Percentiles rank a stretch among this genome's conserved stretches.
These are phyloP conservation scores for Montipora sp. DNA, from an alignment of 64 coral and sea anemone species.

Conservation along the genomic window DNA sequence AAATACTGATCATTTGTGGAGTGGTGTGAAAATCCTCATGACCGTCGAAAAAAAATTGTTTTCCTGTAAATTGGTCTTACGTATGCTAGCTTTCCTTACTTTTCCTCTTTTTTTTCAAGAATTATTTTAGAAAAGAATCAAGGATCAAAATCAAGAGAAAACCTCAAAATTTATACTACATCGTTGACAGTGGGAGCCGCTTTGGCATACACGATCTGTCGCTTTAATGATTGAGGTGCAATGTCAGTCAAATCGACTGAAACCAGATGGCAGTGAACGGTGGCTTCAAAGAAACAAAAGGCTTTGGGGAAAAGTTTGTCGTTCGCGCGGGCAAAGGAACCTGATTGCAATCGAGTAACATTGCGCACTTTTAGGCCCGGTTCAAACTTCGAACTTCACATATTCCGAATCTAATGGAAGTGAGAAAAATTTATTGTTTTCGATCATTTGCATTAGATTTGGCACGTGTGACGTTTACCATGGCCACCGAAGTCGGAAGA, in stretches of 20 bases:
- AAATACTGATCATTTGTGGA: not conserved
- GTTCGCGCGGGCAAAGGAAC: too few relatives aligned
- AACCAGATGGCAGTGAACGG: too few relatives aligned
- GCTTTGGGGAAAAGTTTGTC: too few relatives aligned
- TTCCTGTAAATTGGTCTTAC: not conserved
- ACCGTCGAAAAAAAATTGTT: not conserved
- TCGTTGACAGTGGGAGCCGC: not conserved
- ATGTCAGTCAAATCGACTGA: too few relatives aligned
- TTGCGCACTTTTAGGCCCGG: too few relatives aligned
- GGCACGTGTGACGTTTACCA: too few relatives aligned
- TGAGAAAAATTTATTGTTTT: too few relatives aligned
- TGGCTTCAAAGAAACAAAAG: too few relatives aligned
- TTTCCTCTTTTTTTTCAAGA: not conserved
- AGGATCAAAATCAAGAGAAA: not conserved
- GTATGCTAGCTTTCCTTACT: not conserved
- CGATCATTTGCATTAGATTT: too few relatives aligned
- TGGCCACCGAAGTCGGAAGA: not conserved
- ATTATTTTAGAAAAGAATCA: not conserved
- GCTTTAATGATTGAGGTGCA: not conserved
- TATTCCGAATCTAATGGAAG: too few relatives aligned
- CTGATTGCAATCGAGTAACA: too few relatives aligned
- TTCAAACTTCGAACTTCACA: too few relatives aligned
- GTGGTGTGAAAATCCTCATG: not conserved
- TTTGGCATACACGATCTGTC: not conserved
- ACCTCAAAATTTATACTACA: not conserved